Evolutionary conservation across 2,797 vertebrate genomes (phyloP), one percentile per base, ranked within the genome.

Genomic region (Coilia nasus): DNA sequence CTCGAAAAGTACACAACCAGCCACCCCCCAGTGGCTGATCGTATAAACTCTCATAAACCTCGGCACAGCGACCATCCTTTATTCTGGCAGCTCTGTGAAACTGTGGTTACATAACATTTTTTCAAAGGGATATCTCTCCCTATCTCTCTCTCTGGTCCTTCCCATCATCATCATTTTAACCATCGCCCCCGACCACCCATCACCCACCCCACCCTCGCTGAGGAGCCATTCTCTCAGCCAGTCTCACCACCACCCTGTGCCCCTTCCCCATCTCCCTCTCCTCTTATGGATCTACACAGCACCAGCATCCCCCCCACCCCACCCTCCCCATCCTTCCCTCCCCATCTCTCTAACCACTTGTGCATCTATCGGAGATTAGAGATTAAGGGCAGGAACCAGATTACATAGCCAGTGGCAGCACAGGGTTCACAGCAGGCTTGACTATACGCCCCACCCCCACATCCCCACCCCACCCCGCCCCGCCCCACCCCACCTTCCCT

Each of bases 281-380:
- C n/a, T n/a, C n/a, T n/a, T n/a, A n/a, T n/a, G n/a, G n/a, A n/a
- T n/a, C 71, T 44, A 9, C 62, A 14, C 67, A 71, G 28, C 67
- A 9, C 17, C 31, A 71, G 67, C 15, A 35, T 25, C 62, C 25
- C 75, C 62, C 67, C 71, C 19, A 31, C 31, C 90, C 9, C 2
- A 1, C 50, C 14, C 50, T 3, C 50, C 14, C 50, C 14, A 1
- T 54, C 50, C 50, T 54, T 9, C 50, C 50, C 50, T 54, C 50
- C 14, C 50, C 14, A 9, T 54, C 50, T 54, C 50, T 54, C 50
- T 54, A 2, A 3, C 50, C 50, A 3, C 50, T 54, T 54, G 50
- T 54, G 92, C 94, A 94, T 94, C 94, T 94, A 93, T 90, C 89
- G 87, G 90, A 94, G 95, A 96, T 96, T 95, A 96, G 86, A 93